Evolutionary conservation across 2,888 invertebrate species (phyloP).

Genomic region (Phalera bucephala): DNA sequence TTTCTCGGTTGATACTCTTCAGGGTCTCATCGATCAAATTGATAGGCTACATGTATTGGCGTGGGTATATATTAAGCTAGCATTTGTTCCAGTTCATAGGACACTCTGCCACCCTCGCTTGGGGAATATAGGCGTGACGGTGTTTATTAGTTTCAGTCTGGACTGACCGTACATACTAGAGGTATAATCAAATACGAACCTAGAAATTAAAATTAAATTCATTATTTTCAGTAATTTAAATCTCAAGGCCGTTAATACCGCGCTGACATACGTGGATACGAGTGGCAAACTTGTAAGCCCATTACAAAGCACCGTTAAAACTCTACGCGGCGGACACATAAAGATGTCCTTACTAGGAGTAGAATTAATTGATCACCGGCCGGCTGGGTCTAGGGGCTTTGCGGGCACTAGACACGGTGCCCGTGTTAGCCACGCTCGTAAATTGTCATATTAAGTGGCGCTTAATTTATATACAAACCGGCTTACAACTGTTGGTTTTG

Average conservation of each 20-base stretch:
- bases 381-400: conserved; percentile 33
- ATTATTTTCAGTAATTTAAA: too few species aligned
- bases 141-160: too few species aligned
- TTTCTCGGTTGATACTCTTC: too few species aligned
- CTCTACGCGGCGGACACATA: conserved; percentile 41
- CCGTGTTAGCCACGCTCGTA: conserved; percentile 53
- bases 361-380: conserved; percentile 60
- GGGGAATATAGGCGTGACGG: too few species aligned
- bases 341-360: conserved; percentile 58
- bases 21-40: too few species aligned
- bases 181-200: too few species aligned
- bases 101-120: too few species aligned
- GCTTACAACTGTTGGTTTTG: conserved; percentile 54
- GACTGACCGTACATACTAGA: too few species aligned
- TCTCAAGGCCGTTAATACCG: conserved; percentile 4
- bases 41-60: too few species aligned
- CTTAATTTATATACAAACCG: conserved; percentile 58
- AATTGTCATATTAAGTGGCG: conserved; percentile 64
- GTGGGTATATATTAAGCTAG: too few species aligned
- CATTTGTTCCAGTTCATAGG: too few species aligned
- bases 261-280: conserved; percentile 2
- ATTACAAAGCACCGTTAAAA: conserved; percentile 55
- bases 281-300: conserved; percentile 20
- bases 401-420: conserved; percentile 27
- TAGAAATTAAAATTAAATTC: too few species aligned